These are phyloP conservation scores for Caiman crocodilus DNA, from an alignment of 2,797 vertebrate genomes.

Conservation along the genomic window DNA sequence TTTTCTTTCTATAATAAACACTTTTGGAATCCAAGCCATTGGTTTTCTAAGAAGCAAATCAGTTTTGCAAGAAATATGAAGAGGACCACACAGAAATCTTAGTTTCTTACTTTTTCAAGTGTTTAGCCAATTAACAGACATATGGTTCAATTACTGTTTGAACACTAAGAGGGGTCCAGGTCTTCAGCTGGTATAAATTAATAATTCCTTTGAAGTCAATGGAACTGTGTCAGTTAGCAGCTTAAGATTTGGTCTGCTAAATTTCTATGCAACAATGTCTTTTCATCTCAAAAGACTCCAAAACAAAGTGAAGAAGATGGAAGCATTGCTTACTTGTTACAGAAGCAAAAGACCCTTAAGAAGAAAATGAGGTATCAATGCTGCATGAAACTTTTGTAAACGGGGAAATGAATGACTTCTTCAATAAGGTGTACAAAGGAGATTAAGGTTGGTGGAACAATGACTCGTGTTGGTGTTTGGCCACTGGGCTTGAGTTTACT, in stretches of 20 bases:
- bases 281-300: accelerated
- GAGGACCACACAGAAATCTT: neutral
- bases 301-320: neutral
- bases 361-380: neutral
- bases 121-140: neutral
- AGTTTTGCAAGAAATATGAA: neutral
- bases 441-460: neutral
- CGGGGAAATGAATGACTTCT: neutral
- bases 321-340: neutral
- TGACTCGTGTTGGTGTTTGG: neutral
- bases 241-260: neutral
- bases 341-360: neutral
- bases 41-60: neutral
- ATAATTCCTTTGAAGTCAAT: neutral
- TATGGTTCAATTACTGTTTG: neutral
- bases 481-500: neutral
- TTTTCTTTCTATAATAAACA: neutral
- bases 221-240: neutral
- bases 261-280: neutral
- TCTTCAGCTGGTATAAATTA: conserved; percentile 42
- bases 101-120: neutral
- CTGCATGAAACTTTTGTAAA: neutral
- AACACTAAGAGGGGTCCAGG: neutral
- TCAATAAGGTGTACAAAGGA: neutral
- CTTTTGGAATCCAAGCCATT: neutral